phyloP scores from a whole-genome alignment of 2,113 vertebrate species.

The Pardalotus punctatus region DNA sequence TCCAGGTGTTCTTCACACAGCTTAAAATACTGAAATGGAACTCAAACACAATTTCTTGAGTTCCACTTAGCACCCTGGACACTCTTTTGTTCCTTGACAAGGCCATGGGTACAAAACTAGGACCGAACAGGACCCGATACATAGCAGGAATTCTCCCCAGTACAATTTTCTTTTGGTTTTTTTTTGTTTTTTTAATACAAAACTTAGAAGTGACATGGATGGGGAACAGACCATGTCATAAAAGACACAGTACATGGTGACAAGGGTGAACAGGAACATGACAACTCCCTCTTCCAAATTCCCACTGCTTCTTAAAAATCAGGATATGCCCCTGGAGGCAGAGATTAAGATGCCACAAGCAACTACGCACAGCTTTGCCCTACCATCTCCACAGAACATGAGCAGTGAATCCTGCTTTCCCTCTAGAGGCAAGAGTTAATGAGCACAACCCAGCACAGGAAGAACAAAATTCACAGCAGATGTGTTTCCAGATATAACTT shows the following conservation, averaged over 20 bases:
- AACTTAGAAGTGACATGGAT: background rate
- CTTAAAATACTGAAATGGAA: background rate
- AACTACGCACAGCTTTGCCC: background rate
- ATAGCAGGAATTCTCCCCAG: background rate
- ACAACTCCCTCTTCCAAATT: background rate
- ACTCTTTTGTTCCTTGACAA: background rate
- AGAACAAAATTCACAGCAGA: background rate
- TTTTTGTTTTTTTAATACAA: background rate
- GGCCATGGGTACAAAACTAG: background rate
- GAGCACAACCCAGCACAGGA: background rate
- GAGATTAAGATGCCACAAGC: background rate
- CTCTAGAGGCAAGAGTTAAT: background rate
- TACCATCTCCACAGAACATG: background rate
- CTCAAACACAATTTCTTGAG: background rate
- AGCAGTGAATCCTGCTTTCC: background rate
- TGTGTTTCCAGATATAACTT: slow-evolving; percentile 6
- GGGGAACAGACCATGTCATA: accelerated
- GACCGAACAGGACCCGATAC: background rate
- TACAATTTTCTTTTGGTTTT: background rate
- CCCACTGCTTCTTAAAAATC: background rate
- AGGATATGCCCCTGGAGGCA: background rate
- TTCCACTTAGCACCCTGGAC: background rate
- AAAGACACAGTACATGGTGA: background rate
- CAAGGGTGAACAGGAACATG: background rate
- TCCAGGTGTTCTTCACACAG: background rate